Base-by-base conservation (phyloP, 1,140 invertebrate genomes). In the Apis florea region DNA sequence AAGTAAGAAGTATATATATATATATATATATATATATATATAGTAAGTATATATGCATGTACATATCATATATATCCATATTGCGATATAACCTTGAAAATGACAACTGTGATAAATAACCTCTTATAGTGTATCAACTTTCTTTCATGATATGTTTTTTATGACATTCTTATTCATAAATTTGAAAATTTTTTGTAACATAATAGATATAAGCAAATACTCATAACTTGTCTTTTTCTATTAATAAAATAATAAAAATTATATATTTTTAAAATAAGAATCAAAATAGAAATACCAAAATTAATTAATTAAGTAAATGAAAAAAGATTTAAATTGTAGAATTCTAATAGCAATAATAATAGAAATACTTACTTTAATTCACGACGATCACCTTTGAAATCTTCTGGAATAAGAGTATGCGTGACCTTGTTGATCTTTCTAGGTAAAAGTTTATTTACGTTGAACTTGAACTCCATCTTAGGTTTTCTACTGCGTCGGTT, bases 401-500 rank as follows among this genome's bases (percentile, higher is more conserved):
- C 95, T 84, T 95, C 94, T 66, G 95, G 95, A 79, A 95, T 90
- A 21, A 96, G 91, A 74, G 93, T 95, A 31, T 94, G 94, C 72
- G 94, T 93, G 83, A 96, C 94, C 91, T 95, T 95, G 83, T 95
- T 95, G 82, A 96, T 95, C 74, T 94, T 93, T 82, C 94, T 92
- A 47, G 94, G 93, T 82, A 95, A 94, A 63, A 95, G 90, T 83
- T 94, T 94, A 87, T 94, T 95, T 78, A 96, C 92, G 88, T 95
- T 94, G 90, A 95, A 96, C 82, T 94, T 94, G 91, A 96, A 96
- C 89, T 95, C 95, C 94, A 95, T 95, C 54, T 86, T 77, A 17
- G 6, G 24, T 59, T 53, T 54, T 31, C 5, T 74, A n/a, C 59
- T 19, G 4, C 0, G 56, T 64, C 13, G n/a, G 47, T 82, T 31